Conservation (phyloP, 2,888 invertebrate genomes). For the Troilus luridus region DNA sequence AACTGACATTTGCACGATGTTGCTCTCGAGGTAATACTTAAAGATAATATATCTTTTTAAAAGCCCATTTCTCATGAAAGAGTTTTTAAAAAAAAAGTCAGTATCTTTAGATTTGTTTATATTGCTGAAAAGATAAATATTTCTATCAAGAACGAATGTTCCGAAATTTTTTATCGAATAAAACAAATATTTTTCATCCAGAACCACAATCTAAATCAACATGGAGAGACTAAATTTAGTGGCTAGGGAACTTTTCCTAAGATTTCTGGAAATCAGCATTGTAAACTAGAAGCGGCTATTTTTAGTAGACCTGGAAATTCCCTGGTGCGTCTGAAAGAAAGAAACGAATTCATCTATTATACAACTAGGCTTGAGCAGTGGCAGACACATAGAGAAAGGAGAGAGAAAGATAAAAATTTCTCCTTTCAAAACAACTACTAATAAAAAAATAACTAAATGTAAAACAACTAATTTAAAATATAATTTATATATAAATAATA, state of each 20-base stretch:
- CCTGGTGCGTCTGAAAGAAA: not conserved
- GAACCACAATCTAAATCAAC: conserved; percentile 1
- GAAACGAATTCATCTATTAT: not conserved
- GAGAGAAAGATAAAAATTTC: no score
- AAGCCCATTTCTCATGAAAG: no score
- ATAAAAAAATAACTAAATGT: no score
- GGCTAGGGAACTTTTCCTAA: not conserved
- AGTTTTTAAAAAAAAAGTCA: not conserved
- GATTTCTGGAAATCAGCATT: conserved; percentile 37
- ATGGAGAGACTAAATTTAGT: conserved; percentile 1
- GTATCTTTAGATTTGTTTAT: not conserved
- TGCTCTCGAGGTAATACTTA: no score
- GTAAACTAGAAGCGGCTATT: conserved; percentile 1
- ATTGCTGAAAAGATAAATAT: not conserved
- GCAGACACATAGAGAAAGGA: no score
- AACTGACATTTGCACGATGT: no score
- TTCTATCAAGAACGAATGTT: not conserved
- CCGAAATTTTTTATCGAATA: not conserved
- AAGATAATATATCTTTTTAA: no score
- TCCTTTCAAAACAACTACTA: no score
- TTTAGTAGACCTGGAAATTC: conserved; percentile 29
- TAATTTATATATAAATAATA: no score
- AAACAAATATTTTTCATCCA: not conserved
- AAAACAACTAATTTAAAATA: no score
- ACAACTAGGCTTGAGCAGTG: not conserved